These are phyloP conservation scores for Leptopilina syphax DNA, from an alignment of 2,888 invertebrate genomes.

Conservation along the genomic window DNA sequence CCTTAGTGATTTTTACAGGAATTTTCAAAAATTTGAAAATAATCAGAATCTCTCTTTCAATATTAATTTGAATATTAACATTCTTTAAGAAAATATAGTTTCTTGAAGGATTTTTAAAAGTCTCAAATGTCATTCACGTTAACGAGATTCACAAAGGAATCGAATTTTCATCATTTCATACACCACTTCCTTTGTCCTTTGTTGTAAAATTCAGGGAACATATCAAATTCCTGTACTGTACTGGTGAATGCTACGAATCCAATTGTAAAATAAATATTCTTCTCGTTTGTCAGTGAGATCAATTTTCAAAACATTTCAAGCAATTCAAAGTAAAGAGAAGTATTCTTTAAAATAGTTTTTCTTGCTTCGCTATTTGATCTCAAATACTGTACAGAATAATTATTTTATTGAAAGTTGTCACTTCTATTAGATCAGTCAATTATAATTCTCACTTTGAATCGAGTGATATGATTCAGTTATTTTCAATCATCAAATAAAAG, in stretches of 20 bases:
- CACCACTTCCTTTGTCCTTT: constrained; percentile 13
- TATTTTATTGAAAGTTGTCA: no score
- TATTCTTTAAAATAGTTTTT: no score
- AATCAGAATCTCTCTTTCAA: not conserved
- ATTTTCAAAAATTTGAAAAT: not conserved
- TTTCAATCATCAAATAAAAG: no score
- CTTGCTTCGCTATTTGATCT: no score
- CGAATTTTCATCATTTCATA: constrained; percentile 7
- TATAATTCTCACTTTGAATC: no score
- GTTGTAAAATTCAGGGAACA: not conserved
- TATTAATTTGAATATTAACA: not conserved
- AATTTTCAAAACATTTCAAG: not conserved
- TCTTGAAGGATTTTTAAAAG: not conserved
- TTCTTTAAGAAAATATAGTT: not conserved
- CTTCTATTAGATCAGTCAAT: no score
- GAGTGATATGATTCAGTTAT: no score
- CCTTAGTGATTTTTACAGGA: not conserved
- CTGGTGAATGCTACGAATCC: not conserved
- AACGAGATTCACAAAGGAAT: not conserved
- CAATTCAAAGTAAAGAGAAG: not conserved
- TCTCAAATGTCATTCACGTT: not conserved
- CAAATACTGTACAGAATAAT: no score
- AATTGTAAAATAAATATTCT: not conserved
- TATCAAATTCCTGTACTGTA: not conserved
- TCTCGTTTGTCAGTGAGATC: not conserved